phyloP scores from a whole-genome alignment of 2,113 vertebrate species.

The Sciurus niger region DNA sequence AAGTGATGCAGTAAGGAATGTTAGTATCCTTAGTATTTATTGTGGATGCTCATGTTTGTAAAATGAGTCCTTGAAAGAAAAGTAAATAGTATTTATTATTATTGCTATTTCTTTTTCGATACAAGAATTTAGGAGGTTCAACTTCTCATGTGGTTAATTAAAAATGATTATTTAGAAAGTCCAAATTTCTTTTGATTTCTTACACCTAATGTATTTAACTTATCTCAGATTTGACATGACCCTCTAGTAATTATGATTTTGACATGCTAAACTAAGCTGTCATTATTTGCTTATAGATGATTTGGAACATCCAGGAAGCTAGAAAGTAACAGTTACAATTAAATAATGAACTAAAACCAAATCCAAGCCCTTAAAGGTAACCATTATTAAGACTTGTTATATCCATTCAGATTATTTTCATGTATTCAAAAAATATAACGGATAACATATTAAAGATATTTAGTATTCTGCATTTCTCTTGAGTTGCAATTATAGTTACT shows the following conservation, averaged over 20 bases:
- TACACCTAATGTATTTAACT: slow-evolving; percentile 18
- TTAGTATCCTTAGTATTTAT: rapidly evolving
- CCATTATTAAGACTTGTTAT: slow-evolving; percentile 21
- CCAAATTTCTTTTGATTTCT: not conserved
- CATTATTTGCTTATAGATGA: not conserved
- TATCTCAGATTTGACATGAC: not conserved
- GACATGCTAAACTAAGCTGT: not conserved
- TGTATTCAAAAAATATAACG: not conserved
- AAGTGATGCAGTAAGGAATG: not conserved
- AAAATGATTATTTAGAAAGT: slow-evolving; percentile 22
- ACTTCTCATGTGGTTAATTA: not conserved
- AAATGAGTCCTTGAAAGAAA: not conserved
- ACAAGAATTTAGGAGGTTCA: slow-evolving; percentile 5
- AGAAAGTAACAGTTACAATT: not conserved
- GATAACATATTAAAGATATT: not conserved
- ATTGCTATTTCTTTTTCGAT: not conserved
- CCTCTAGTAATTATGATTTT: slow-evolving; percentile 9
- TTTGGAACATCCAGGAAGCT: not conserved
- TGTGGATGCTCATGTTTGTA: not conserved
- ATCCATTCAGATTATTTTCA: not conserved
- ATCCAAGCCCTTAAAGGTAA: not conserved
- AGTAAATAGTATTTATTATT: not conserved
- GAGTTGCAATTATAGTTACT: not conserved
- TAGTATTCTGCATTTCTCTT: not conserved
- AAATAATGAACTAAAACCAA: not conserved